Conservation (phyloP, 53 echinoderm and acorn worm genomes). For the Stichopus horrens region DNA sequence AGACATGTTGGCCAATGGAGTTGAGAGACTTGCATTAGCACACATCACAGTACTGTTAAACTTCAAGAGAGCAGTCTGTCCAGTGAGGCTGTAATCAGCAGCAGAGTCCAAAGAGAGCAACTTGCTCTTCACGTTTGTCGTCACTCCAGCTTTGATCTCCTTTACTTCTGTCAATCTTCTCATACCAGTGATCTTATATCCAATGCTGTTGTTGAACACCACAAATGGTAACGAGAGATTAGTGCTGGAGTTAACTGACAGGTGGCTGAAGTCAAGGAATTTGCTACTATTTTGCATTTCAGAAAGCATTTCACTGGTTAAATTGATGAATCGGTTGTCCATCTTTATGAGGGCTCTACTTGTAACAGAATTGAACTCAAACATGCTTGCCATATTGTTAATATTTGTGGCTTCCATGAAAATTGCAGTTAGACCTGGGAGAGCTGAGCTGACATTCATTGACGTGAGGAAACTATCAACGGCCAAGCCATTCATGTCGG, state of each 20-base stretch:
- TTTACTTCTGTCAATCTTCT: not conserved
- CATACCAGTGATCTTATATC: not conserved
- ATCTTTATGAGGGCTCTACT: not conserved
- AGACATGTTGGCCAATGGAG: slow-evolving; percentile 59
- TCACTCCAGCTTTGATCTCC: slow-evolving; percentile 24
- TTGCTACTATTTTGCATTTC: not conserved
- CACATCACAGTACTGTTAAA: slow-evolving; percentile 46
- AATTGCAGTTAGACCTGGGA: not conserved
- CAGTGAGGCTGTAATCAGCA: slow-evolving; percentile 14
- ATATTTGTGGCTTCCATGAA: slow-evolving; percentile 38
- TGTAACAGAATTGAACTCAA: slow-evolving; percentile 55
- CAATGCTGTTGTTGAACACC: slow-evolving; percentile 17
- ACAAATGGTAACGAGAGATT: slow-evolving; percentile 3
- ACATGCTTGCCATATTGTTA: slow-evolving; percentile 60
- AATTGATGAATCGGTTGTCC: slow-evolving; percentile 10
- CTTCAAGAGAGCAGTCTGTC: slow-evolving; percentile 43
- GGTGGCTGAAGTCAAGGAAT: slow-evolving; percentile 18
- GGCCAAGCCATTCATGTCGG: not conserved
- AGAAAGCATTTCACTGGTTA: slow-evolving; percentile 12
- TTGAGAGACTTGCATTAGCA: slow-evolving; percentile 39
- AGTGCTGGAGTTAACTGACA: not conserved
- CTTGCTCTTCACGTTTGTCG: slow-evolving; percentile 8
- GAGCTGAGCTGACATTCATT: not conserved
- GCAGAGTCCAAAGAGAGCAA: not conserved
- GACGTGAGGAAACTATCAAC: slow-evolving; percentile 10